Conservation (phyloP, 2,113 vertebrate species). For the Gallinago paraguaiae region DNA sequence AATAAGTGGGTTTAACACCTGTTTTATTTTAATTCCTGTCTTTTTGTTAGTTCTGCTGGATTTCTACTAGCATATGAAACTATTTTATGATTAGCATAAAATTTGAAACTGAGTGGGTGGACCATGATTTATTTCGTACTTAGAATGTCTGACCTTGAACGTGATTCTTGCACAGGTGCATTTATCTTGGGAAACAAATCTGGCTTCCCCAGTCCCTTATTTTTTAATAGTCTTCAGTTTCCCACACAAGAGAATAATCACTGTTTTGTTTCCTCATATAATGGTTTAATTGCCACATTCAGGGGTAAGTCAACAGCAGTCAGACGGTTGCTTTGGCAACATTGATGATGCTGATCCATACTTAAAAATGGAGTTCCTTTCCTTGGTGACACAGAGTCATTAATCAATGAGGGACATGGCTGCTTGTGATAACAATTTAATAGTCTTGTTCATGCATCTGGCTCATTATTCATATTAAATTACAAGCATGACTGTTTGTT, state of each 20-base stretch:
- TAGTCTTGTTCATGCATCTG: conserved; percentile 59
- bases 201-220: not conserved
- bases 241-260: not conserved
- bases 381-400: conserved; percentile 37
- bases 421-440: conserved; percentile 55
- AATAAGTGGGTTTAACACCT: not conserved
- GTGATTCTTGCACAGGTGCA: not conserved
- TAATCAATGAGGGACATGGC: conserved; percentile 28
- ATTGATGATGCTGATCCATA: not conserved
- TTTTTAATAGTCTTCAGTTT: not conserved
- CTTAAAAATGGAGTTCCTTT: conserved; percentile 60
- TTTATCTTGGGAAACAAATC: not conserved
- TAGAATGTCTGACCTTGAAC: not conserved
- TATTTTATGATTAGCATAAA: not conserved
- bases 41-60: not conserved
- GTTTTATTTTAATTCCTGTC: not conserved
- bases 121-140: not conserved
- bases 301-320: conserved; percentile 6
- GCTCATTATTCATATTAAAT: conserved; percentile 66
- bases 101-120: not conserved
- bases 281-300: conserved; percentile 22
- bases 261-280: not conserved
- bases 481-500: conserved; percentile 52
- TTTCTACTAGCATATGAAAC: not conserved
- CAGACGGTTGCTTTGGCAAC: not conserved